Evolutionary conservation across 2,113 vertebrate species (phyloP), one percentile per base, ranked within the genome.

Genomic region (Alectura lathami): DNA sequence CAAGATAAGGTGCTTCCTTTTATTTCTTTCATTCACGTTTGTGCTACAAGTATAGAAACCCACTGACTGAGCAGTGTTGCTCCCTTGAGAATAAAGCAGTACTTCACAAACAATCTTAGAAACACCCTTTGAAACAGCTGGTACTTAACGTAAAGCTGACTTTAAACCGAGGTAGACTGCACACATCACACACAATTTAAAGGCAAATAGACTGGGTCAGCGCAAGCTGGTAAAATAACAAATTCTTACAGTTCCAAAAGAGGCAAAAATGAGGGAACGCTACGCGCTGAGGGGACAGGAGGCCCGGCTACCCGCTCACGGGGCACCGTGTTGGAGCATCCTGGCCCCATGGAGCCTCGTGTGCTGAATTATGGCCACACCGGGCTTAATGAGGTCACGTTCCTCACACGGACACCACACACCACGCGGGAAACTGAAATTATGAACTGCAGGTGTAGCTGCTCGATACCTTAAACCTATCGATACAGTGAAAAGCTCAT

Each of bases 1-100:
- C 73, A 77, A 96, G 69, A 84, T 75, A 94, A 91, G 48, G 20
- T 70, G 47, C 59, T 95, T 88, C 88, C 66, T 92, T 96, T 88
- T 83, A 83, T 51, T 86, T 93, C 72, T 91, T 91, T 94, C 79
- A 95, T 78, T 93, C 93, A 86, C 7, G 0, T 86, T 83, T 83
- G 40, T 38, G 50, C 17, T 88, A 53, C 22, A 78, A 78, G 32
- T 48, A 72, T 32, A 84, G 88, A 86, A 91, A 94, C 17, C 8
- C 48, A 78, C 30, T 86, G 74, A 88, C 87, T 63, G 60, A 73
- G 56, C 56, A 84, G 56, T 53, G 93, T 56, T 91, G 60, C 27
- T 96, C 48, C 54, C 90, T 73, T 48, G 30, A 91, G 88, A 94
- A 69, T 60, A 82, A 74, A 95, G 24, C 30, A 75, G 53, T 90